Conservation (phyloP, 2,888 invertebrate species). For the Ornithoptera alexandrae region DNA sequence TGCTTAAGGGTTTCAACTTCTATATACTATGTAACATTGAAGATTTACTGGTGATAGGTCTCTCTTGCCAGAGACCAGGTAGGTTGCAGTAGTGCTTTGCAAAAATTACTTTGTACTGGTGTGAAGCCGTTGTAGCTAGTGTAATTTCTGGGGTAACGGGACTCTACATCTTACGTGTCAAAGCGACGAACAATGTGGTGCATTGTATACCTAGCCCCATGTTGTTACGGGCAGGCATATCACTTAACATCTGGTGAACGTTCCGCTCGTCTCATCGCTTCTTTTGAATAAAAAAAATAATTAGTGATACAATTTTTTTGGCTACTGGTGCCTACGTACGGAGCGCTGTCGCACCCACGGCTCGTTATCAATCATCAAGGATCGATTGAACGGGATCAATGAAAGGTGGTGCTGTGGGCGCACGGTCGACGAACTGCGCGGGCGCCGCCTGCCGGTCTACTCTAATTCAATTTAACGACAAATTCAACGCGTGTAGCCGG, state of each 20-base stretch:
- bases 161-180: too few relatives aligned
- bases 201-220: too few relatives aligned
- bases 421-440: slow-evolving; percentile 79
- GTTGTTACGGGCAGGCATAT: too few relatives aligned
- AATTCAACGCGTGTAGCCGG: slow-evolving; percentile 58
- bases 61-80: too few relatives aligned
- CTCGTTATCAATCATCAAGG: slow-evolving; percentile 71
- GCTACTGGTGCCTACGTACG: slow-evolving; percentile 36
- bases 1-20: background rate
- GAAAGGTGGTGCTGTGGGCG: slow-evolving; percentile 71
- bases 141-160: too few relatives aligned
- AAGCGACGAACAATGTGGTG: too few relatives aligned
- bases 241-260: too few relatives aligned
- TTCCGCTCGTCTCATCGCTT: too few relatives aligned
- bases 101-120: too few relatives aligned
- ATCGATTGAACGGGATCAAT: slow-evolving; percentile 74
- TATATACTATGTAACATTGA: slow-evolving; percentile 7
- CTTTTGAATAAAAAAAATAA: too few relatives aligned
- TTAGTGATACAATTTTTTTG: slow-evolving; percentile 36
- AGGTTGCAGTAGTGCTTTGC: too few relatives aligned
- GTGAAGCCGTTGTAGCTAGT: too few relatives aligned
- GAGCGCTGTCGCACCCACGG: slow-evolving; percentile 64
- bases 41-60: background rate
- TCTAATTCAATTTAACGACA: slow-evolving; percentile 78
- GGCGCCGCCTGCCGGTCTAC: slow-evolving; percentile 66